phyloP scores from a whole-genome alignment of 2,113 vertebrate species.

The Barnardius zonarius region DNA sequence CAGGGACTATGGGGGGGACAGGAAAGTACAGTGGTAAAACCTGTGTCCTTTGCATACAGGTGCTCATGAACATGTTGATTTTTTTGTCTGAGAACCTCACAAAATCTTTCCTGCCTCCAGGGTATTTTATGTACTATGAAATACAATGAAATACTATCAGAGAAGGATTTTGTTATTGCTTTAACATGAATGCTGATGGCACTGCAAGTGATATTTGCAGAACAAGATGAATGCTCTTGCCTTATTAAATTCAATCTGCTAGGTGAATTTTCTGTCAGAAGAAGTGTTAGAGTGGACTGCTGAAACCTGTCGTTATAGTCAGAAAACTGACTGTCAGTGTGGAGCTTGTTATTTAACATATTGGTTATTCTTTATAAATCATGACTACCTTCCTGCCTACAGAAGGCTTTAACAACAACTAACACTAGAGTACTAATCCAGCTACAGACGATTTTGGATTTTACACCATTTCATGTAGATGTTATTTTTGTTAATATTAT shows the following conservation, averaged over 20 bases:
- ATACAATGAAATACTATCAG: neutral
- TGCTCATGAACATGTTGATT: neutral
- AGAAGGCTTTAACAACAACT: neutral
- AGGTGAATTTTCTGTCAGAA: neutral
- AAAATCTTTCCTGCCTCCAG: neutral
- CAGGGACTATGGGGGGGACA: neutral
- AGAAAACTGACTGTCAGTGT: neutral
- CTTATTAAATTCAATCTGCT: neutral
- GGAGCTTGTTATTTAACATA: neutral
- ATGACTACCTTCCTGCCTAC: neutral
- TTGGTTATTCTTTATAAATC: neutral
- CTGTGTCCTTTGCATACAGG: neutral
- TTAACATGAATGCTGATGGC: neutral
- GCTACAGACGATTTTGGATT: neutral
- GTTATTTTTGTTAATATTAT: neutral
- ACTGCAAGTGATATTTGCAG: neutral
- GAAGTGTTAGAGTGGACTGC: neutral
- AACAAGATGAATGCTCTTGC: neutral
- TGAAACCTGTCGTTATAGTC: neutral
- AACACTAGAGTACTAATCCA: neutral
- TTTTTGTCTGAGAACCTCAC: neutral
- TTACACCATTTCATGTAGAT: neutral
- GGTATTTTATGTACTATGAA: neutral
- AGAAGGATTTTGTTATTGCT: neutral
- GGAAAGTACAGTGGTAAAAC: neutral